These are phyloP conservation scores for Setipinna tenuifilis DNA, from an alignment of 2,797 vertebrate genomes.

Conservation along the genomic window DNA sequence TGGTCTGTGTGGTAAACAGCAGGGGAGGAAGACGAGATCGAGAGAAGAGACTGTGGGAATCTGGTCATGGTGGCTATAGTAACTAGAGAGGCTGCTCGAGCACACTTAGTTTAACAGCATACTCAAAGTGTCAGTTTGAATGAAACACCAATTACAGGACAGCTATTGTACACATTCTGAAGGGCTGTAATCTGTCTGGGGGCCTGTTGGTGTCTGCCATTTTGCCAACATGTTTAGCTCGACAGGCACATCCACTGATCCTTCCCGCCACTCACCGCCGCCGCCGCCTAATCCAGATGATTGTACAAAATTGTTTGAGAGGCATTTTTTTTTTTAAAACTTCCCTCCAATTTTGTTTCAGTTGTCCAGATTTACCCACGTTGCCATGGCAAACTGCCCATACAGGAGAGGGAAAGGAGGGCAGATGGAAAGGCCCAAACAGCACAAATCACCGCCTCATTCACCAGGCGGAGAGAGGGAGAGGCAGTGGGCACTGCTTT, in stretches of 20 bases:
- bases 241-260: background rate
- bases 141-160: background rate
- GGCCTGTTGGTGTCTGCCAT: background rate
- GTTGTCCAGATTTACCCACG: background rate
- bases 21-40: too few relatives aligned
- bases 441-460: conserved; percentile 32
- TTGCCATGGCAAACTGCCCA: conserved; percentile 28
- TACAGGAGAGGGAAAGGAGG: background rate
- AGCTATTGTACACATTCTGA: background rate
- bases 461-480: conserved; percentile 12
- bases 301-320: background rate
- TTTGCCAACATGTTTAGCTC: background rate
- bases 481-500: conserved; percentile 28
- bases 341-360: background rate
- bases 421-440: conserved; percentile 12
- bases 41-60: background rate
- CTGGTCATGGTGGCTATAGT: background rate
- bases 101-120: background rate
- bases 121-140: background rate
- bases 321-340: background rate
- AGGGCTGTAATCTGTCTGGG: background rate
- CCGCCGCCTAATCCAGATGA: background rate
- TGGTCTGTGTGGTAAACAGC: background rate
- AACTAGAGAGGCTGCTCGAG: background rate
- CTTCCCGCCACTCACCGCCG: background rate